phyloP scores from a whole-genome alignment of 2,888 invertebrate species.

The Drosophila neonasuta region DNA sequence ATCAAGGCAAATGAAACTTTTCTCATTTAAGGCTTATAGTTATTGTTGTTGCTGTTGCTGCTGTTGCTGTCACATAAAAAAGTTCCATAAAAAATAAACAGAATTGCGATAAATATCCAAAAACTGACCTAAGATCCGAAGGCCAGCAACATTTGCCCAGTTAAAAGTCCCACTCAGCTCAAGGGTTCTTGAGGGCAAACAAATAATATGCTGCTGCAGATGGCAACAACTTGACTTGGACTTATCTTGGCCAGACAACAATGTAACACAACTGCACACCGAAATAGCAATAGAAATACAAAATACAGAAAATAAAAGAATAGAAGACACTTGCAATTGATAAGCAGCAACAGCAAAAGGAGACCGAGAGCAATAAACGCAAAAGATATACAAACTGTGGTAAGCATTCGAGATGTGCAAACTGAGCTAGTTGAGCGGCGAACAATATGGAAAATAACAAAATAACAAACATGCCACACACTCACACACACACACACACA shows the following conservation, averaged over 20 bases:
- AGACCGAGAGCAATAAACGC: constrained; percentile 13
- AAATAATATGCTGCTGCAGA: constrained; percentile 33
- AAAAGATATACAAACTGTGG: constrained; percentile 22
- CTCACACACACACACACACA: not conserved
- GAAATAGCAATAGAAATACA: constrained; percentile 16
- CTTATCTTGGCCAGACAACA: constrained; percentile 35
- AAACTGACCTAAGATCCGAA: constrained; percentile 41
- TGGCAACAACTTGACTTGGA: constrained; percentile 29
- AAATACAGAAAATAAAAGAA: constrained; percentile 11
- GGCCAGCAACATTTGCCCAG: constrained; percentile 37
- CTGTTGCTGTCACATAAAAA: constrained; percentile 34
- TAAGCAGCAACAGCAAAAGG: constrained; percentile 28
- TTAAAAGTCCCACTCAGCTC: constrained; percentile 15
- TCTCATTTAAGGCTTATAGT: constrained; percentile 38
- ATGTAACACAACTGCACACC: constrained; percentile 29
- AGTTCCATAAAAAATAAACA: constrained; percentile 8
- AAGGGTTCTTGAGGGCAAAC: constrained; percentile 16
- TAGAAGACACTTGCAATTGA: constrained; percentile 47
- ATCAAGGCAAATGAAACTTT: constrained; percentile 57
- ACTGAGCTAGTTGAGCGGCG: constrained; percentile 7
- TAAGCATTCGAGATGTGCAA: constrained; percentile 23
- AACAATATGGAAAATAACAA: constrained; percentile 6
- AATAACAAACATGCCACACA: not conserved
- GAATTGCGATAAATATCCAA: constrained; percentile 51
- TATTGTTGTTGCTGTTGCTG: constrained; percentile 16